These are phyloP conservation scores for Watsonalla cultraria DNA, from an alignment of 2,888 invertebrate species.

Conservation along the genomic window DNA sequence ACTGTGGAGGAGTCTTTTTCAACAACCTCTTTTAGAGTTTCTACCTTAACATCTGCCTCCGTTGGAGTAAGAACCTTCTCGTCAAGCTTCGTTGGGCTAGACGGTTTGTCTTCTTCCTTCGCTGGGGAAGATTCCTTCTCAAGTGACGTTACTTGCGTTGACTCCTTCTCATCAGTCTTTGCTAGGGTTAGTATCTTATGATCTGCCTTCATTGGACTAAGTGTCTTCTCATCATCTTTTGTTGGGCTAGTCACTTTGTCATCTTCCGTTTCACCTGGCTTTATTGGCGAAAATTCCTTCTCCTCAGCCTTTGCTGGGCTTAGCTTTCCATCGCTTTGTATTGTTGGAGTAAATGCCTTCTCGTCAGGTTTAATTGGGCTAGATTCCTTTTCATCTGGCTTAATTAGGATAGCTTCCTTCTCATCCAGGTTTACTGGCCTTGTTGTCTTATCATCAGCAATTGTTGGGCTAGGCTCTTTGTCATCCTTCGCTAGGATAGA, in stretches of 20 bases:
- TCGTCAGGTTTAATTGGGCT: neutral
- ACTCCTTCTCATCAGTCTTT: slow-evolving; percentile 2
- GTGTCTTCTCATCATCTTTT: slow-evolving; percentile 4
- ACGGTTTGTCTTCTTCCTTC: neutral
- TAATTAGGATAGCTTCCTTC: neutral
- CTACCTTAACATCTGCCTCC: slow-evolving; percentile 5
- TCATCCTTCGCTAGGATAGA: slow-evolving; percentile 7
- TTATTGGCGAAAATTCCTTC: neutral
- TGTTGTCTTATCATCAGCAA: neutral
- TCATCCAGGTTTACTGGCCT: neutral
- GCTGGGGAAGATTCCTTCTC: neutral
- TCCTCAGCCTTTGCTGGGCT: slow-evolving; percentile 1
- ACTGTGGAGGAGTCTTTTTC: too few species aligned
- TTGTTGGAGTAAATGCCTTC: slow-evolving; percentile 1
- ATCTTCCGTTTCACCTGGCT: too few species aligned
- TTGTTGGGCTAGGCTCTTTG: neutral
- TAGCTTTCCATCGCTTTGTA: slow-evolving; percentile 1
- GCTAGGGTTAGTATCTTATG: slow-evolving; percentile 7
- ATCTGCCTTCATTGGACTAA: slow-evolving; percentile 4
- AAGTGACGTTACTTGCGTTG: slow-evolving; percentile 4
- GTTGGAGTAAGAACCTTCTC: neutral
- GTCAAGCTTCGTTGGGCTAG: neutral
- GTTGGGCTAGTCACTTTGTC: neutral
- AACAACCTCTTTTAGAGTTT: slow-evolving; percentile 2
- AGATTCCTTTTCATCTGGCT: neutral